These are phyloP conservation scores for Hydractinia echinata DNA, from an alignment of 30 jellyfish, hydroid and myxozoan genomes.

Conservation along the genomic window DNA sequence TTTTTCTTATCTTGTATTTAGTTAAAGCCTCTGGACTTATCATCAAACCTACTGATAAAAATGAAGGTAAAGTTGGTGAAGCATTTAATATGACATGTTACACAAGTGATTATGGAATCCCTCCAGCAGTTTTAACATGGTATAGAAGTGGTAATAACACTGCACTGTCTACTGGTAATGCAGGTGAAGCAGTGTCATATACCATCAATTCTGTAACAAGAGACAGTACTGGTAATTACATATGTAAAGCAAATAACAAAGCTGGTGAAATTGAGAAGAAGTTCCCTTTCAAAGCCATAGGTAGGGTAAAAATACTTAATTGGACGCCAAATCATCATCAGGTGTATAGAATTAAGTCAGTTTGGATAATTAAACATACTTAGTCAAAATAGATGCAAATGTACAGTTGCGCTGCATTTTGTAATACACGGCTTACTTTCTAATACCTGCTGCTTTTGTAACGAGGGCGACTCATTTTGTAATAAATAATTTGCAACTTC, in stretches of 20 bases:
- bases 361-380: too few relatives aligned
- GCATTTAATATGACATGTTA: background rate
- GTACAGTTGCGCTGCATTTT: too few relatives aligned
- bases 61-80: background rate
- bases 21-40: background rate
- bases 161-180: background rate
- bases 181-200: background rate
- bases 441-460: too few relatives aligned
- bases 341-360: too few relatives aligned
- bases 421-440: too few relatives aligned
- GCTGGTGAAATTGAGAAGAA: background rate
- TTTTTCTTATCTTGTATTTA: background rate
- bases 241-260: background rate
- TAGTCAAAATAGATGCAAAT: too few relatives aligned
- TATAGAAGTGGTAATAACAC: background rate
- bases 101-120: background rate
- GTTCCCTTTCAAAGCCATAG: background rate
- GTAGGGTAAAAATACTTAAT: background rate
- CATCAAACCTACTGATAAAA: background rate
- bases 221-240: background rate
- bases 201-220: background rate
- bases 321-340: too few relatives aligned
- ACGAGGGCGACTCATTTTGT: too few relatives aligned
- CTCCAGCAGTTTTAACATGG: slow-evolving; percentile 3
- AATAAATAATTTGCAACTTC: too few relatives aligned